phyloP scores from a whole-genome alignment of 2,113 vertebrate species.

The Propithecus coquereli region DNA sequence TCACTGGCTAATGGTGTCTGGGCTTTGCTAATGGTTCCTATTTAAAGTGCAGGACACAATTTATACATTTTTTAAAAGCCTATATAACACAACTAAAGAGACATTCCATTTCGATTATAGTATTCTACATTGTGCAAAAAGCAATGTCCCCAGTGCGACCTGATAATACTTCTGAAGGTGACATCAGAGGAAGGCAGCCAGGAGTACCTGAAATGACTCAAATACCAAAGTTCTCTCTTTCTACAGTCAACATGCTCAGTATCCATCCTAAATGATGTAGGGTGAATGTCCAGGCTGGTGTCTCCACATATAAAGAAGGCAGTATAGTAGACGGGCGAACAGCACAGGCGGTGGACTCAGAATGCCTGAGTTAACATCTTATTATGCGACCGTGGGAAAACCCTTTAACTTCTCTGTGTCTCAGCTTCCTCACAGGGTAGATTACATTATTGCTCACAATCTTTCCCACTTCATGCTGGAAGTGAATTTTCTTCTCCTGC shows the following conservation, averaged over 20 bases:
- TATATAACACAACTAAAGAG: neutral
- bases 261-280: neutral
- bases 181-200: neutral
- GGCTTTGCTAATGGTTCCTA: slow-evolving; percentile 17
- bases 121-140: neutral
- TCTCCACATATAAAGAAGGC: neutral
- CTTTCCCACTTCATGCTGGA: neutral
- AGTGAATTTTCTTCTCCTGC: neutral
- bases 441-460: neutral
- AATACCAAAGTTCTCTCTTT: neutral
- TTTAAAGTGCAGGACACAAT: slow-evolving; percentile 49
- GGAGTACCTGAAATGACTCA: neutral
- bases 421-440: neutral
- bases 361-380: neutral
- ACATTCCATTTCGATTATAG: slow-evolving; percentile 37
- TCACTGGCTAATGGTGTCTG: neutral
- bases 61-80: slow-evolving; percentile 48
- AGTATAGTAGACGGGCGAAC: neutral
- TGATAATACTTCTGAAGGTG: neutral
- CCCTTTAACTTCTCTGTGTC: neutral
- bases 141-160: neutral
- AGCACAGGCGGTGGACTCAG: neutral
- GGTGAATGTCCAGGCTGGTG: neutral
- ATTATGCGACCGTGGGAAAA: neutral
- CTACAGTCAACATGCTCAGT: neutral